These are phyloP conservation scores for Phytoseiulus persimilis DNA, from an alignment of 2,888 invertebrate species.

Conservation along the genomic window DNA sequence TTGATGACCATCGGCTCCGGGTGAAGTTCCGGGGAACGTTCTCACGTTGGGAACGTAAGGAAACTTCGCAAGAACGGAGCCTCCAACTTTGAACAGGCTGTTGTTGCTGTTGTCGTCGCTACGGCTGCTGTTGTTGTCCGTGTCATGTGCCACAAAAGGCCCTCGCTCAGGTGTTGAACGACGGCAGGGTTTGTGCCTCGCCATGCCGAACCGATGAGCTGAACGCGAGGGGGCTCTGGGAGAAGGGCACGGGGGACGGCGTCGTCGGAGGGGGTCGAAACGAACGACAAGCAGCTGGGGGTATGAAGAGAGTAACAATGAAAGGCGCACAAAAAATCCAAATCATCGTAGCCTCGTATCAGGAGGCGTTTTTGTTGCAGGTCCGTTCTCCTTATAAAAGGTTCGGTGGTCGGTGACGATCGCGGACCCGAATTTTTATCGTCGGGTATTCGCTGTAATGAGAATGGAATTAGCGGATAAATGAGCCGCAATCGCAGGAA, in stretches of 20 bases:
- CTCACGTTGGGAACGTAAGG: too few species aligned
- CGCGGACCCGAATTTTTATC: constrained; percentile 28
- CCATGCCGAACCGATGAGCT: background rate
- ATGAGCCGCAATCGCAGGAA: constrained; percentile 24
- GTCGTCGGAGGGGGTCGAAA: background rate
- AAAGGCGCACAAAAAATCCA: background rate
- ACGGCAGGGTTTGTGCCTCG: too few species aligned
- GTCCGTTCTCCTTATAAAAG: background rate
- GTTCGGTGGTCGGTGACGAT: constrained; percentile 23
- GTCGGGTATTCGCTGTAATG: constrained; percentile 38
- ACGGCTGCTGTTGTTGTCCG: too few species aligned
- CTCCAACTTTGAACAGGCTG: too few species aligned
- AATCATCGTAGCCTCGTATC: background rate
- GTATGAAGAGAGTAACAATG: background rate
- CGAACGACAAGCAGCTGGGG: background rate
- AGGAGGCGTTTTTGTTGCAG: background rate
- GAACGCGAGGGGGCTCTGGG: too few species aligned
- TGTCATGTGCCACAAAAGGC: too few species aligned
- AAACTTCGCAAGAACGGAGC: too few species aligned
- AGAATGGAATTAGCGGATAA: constrained; percentile 37
- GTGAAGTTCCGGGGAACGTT: too few species aligned
- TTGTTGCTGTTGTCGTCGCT: too few species aligned
- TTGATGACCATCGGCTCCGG: too few species aligned
- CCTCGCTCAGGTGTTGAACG: too few species aligned
- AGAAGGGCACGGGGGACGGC: background rate